Evolutionary conservation across 1,140 invertebrate genomes (phyloP), one percentile per base, ranked within the genome.

Genomic region (Anthonomus grandis): DNA sequence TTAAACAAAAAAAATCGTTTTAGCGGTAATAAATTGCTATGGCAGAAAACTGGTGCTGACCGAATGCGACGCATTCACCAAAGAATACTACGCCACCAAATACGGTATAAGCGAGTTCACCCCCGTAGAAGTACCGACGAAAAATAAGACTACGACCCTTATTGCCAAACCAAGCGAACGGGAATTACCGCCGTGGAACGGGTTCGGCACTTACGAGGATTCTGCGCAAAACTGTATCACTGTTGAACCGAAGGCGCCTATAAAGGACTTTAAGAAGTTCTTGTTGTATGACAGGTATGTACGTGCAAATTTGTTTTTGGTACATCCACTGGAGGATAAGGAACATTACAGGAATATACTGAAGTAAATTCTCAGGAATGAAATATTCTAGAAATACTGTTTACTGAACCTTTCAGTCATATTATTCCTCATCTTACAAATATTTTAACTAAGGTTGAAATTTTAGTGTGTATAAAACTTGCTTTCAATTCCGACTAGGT

Each of bases 11-110:
- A 1, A 12, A 18, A 45, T 10, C 42, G 18, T 46, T 57, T 22
- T 17, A 49, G 82, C 85, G 0, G 79, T 84, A 1, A 70, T 96
- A 0, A 86, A 87, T 59, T 82, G 92, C 13, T 93, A 84, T 63
- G 91, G 91, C 5, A 78, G 92, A 39, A 82, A 83, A 38, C 81
- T 96, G 19, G 77, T 93, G 0, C 75, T 97, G 0, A 90, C 85
- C 0, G 86, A 94, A 69, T 90, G 91, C 60, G 93, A 97, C 75
- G 76, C 79, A 13, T 94, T 89, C 64, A 97, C 93, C 0, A 90
- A 87, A 70, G 83, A 90, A 36, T 96, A 91, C 76, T 96, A 93
- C 71, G 81, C 84, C 4, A 54, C 45, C 13, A 73, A 69, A 47
- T 73, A 72, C 47, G 70, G 68, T 63, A 37, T 78, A 67, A 81